Conservation (phyloP, 2,113 vertebrate species). For the Hymenochirus boettgeri region DNA sequence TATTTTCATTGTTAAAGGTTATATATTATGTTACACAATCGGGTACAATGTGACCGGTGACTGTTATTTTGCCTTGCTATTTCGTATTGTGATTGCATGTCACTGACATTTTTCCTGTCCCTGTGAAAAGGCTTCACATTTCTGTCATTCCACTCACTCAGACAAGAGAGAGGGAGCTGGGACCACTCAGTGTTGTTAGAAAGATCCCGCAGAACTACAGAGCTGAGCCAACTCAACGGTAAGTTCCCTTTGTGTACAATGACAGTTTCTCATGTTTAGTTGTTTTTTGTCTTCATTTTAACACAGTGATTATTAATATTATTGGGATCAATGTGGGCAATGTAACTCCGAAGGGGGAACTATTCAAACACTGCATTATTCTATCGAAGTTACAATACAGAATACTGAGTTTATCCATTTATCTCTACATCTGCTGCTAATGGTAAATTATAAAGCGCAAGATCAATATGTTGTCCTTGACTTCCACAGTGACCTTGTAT, state of each 20-base stretch:
- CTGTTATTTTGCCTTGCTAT: slow-evolving; percentile 43
- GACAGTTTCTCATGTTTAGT: background rate
- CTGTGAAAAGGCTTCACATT: slow-evolving; percentile 54
- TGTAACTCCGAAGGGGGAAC: background rate
- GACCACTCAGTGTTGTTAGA: background rate
- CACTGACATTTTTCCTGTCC: slow-evolving; percentile 44
- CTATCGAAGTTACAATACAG: background rate
- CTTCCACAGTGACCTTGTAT: background rate
- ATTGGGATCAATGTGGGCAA: no score
- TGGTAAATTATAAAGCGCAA: background rate
- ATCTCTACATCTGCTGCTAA: background rate
- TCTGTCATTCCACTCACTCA: slow-evolving; percentile 57
- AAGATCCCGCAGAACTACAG: background rate
- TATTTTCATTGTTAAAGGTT: no score
- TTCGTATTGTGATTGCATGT: slow-evolving; percentile 50
- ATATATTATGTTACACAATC: no score
- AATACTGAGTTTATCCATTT: background rate
- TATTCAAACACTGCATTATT: background rate
- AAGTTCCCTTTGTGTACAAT: background rate
- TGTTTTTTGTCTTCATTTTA: background rate
- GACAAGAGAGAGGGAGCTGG: slow-evolving; percentile 28
- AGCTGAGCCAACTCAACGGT: background rate
- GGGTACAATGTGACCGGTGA: background rate
- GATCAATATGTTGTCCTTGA: background rate
- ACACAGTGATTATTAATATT: no score